These are phyloP conservation scores for Alligator mississippiensis DNA, from an alignment of 2,113 vertebrate genomes.

Conservation along the genomic window DNA sequence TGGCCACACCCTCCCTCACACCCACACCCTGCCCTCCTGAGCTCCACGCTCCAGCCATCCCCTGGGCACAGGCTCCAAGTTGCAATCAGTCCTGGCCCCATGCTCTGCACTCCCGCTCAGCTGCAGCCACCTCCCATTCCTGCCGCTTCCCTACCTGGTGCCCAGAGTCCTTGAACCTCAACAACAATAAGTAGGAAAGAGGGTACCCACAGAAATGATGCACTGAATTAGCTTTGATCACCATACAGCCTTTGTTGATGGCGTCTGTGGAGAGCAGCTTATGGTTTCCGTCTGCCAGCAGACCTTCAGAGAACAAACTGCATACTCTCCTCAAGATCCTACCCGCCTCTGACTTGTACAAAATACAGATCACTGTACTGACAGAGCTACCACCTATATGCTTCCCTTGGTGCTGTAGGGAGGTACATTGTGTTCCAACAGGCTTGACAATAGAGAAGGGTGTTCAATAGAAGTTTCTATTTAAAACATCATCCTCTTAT, in stretches of 20 bases:
- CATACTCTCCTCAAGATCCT: not conserved
- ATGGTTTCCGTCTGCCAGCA: not conserved
- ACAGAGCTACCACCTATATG: not conserved
- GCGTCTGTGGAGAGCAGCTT: rapidly evolving
- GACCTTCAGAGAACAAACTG: not conserved
- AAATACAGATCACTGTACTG: not conserved
- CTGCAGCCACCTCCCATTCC: too few relatives aligned
- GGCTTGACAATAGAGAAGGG: not conserved
- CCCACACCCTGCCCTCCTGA: too few relatives aligned
- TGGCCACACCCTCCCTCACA: too few relatives aligned
- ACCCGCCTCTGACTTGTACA: not conserved
- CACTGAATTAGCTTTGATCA: not conserved
- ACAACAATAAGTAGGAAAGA: not conserved
- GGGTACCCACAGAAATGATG: not conserved
- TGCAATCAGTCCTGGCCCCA: too few relatives aligned
- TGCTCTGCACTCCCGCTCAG: not conserved
- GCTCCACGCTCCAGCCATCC: too few relatives aligned
- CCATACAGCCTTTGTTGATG: not conserved
- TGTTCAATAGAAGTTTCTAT: not conserved
- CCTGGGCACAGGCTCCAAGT: too few relatives aligned
- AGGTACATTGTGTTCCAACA: not conserved
- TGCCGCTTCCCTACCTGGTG: not conserved
- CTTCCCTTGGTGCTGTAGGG: not conserved
- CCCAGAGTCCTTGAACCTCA: not conserved
- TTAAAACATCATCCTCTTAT: not conserved